phyloP scores from a whole-genome alignment of 2,797 vertebrate species.

The Protosalanx chinensis region DNA sequence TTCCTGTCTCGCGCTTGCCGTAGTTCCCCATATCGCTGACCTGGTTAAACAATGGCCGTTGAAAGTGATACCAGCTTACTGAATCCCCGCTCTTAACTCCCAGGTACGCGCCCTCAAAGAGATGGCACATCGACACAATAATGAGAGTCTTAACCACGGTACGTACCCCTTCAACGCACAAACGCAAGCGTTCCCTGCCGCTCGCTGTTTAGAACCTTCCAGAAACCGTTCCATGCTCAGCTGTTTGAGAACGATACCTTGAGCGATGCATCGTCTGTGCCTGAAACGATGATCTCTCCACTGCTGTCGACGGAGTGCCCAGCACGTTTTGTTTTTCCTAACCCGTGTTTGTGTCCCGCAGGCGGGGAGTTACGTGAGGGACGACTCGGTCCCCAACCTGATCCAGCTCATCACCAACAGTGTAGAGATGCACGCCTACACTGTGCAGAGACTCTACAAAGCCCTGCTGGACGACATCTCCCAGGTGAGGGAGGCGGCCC shows the following conservation, averaged over 20 bases:
- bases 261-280: constrained; percentile 30
- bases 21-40: no score
- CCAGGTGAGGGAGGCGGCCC: constrained; percentile 74
- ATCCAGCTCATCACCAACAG: constrained; percentile 99
- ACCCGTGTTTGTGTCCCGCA: constrained; percentile 58
- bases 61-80: neutral
- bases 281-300: constrained; percentile 20
- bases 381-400: constrained; percentile 97
- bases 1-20: constrained; percentile 29
- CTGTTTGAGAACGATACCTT: constrained; percentile 28
- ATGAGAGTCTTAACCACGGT: constrained; percentile 99
- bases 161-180: constrained; percentile 24
- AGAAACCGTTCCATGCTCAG: neutral
- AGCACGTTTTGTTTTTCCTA: neutral
- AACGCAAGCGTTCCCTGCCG: neutral
- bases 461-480: constrained; percentile 97
- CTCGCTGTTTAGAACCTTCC: neutral
- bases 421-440: constrained; percentile 97
- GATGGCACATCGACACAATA: constrained; percentile 99
- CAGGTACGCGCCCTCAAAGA: constrained; percentile 98
- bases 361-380: constrained; percentile 98
- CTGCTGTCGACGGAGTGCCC: constrained; percentile 11
- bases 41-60: neutral
- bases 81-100: constrained; percentile 14
- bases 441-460: constrained; percentile 98